phyloP scores from a whole-genome alignment of 2,113 vertebrate genomes.

The Corythaeola cristata region DNA sequence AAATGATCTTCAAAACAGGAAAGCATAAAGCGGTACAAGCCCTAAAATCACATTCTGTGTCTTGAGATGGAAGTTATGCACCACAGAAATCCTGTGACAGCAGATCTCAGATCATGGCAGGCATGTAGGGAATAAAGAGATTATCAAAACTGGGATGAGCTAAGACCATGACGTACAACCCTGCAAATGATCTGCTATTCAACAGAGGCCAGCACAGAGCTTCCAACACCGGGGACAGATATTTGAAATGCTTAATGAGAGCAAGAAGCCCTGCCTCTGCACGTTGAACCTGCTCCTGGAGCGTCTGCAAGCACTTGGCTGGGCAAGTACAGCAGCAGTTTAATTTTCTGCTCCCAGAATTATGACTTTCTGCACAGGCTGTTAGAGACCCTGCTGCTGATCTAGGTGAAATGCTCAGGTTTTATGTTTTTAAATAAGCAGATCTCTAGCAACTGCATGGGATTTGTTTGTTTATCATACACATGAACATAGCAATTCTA shows the following conservation, averaged over 20 bases:
- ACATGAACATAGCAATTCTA: not conserved
- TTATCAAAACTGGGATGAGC: conserved; percentile 16
- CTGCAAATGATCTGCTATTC: not conserved
- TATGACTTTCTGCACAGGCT: not conserved
- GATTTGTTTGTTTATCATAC: not conserved
- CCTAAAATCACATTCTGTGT: not conserved
- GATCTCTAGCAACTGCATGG: not conserved
- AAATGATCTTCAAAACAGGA: not conserved
- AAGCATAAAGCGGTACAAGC: not conserved
- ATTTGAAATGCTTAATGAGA: not conserved
- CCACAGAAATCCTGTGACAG: not conserved
- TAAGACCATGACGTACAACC: not conserved
- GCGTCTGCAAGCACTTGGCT: not conserved
- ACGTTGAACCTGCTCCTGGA: not conserved
- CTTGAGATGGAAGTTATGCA: not conserved
- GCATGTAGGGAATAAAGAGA: conserved; percentile 19
- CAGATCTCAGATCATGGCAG: conserved; percentile 1
- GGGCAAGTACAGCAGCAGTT: not conserved
- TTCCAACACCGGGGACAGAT: not conserved
- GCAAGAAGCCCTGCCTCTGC: not conserved
- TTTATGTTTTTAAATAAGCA: not conserved
- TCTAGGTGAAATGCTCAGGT: not conserved
- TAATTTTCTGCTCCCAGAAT: not conserved
- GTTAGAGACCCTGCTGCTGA: not conserved
- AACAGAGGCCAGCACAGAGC: not conserved